Evolutionary conservation across 2,113 vertebrate genomes (phyloP), one percentile per base, ranked within the genome.

Genomic region (Perognathus longimembris): DNA sequence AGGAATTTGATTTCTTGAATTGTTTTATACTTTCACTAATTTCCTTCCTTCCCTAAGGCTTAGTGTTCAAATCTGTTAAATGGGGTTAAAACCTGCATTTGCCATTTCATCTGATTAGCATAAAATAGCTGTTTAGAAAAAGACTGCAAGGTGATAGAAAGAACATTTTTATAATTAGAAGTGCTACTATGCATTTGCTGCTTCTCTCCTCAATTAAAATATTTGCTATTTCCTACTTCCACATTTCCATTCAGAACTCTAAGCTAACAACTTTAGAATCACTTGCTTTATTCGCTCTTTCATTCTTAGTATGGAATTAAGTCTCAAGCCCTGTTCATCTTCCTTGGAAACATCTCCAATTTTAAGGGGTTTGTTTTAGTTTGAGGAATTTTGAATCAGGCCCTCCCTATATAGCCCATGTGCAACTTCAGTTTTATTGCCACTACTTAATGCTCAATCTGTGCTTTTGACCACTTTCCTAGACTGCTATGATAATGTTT

Each of bases 341-440:
- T 91, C 69, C 63, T 91, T 88, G 74, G 88, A 91, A 90, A 45
- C 36, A 20, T 84, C 81, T 95, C 90, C 59, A 70, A 1, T 94
- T 91, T 87, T 54, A 61, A 26, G 59, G 22, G 7, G 6, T 24
- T 17, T 61, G 59, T 61, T 61, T 61, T 24, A 24, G 59, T 61
- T 61, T 61, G 59, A 5, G 20, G 59, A 61, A 24, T 61, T 61
- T 61, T 61, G 59, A 61, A 26, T 6, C 24, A 61, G 50, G 11
- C 21, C 26, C 59, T 61, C 24, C 6, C 22, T 26, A 24, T 61
- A 22, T 61, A 61, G 24, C 59, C 59, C 21, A 61, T 5, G 8
- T 95, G 84, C 42, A 74, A 1, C 92, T 89, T 89, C 61, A 40
- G 34, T 28, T 85, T 95, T 76, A 70, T 93, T 76, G 66, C 66